A percentile compares a stretch with the other conserved stretches of the same genome.
Evolutionary conservation across 2,888 invertebrate genomes (phyloP).

Genomic region (Eupithecia subumbrata): DNA sequence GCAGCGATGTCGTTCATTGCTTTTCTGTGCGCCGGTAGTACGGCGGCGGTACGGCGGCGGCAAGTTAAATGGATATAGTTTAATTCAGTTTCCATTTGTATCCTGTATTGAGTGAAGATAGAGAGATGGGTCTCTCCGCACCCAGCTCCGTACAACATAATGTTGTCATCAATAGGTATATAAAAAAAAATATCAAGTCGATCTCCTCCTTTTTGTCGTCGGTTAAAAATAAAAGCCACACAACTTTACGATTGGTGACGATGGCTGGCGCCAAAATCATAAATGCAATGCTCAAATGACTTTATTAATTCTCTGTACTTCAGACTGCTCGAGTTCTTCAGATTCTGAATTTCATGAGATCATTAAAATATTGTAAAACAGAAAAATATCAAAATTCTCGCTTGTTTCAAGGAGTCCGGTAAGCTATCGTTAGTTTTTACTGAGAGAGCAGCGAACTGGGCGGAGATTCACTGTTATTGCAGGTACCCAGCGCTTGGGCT

Average conservation of each 20-base stretch:
- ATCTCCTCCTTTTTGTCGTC: no score
- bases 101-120: conserved; percentile 26
- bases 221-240: not conserved
- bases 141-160: not conserved
- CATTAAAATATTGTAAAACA: conserved; percentile 2
- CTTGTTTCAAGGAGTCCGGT: not conserved
- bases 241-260: not conserved
- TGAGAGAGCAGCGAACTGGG: not conserved
- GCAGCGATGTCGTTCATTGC: conserved; percentile 44
- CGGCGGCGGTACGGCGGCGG: conserved; percentile 19
- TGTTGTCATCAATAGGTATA: no score
- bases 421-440: conserved; percentile 6
- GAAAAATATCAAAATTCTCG: conserved; percentile 4
- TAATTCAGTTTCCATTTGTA: conserved; percentile 44
- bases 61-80: conserved; percentile 53
- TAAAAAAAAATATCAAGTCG: no score
- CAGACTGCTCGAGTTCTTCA: not conserved
- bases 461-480: not conserved
- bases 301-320: not conserved
- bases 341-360: conserved; percentile 3
- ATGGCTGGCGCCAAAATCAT: not conserved
- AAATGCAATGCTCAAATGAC: not conserved
- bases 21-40: conserved; percentile 32
- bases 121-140: conserved; percentile 12
- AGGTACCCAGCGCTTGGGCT: not conserved